phyloP scores from a whole-genome alignment of 2,113 vertebrate genomes.

The Willisornis vidua region DNA sequence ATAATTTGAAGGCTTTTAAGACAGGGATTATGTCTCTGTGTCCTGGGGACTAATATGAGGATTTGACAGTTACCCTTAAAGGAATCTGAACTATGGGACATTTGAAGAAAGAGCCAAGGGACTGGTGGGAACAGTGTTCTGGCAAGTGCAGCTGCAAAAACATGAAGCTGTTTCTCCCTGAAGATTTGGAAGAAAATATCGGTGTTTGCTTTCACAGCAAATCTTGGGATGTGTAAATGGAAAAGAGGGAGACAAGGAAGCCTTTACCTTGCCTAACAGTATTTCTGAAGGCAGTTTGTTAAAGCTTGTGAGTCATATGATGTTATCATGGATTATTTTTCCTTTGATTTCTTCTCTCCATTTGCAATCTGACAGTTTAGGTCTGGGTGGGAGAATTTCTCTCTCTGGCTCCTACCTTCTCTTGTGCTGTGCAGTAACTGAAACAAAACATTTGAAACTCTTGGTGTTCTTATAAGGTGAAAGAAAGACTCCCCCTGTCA shows the following conservation, averaged over 20 bases:
- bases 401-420: neutral
- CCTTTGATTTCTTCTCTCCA: neutral
- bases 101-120: conserved; percentile 4
- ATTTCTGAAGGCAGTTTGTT: conserved; percentile 15
- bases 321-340: neutral
- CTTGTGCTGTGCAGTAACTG: neutral
- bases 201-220: neutral
- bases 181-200: conserved; percentile 30
- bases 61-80: neutral
- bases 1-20: neutral
- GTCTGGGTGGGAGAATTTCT: neutral
- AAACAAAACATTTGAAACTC: neutral
- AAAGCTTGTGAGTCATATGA: neutral
- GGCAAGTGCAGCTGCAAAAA: conserved; percentile 59
- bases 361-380: neutral
- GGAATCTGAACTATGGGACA: conserved; percentile 37
- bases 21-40: neutral
- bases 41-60: neutral
- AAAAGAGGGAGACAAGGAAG: conserved; percentile 11
- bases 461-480: neutral
- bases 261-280: neutral
- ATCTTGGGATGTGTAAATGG: conserved; percentile 8
- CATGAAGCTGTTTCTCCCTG: conserved; percentile 25
- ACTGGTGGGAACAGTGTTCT: conserved; percentile 15
- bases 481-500: neutral